These are phyloP conservation scores for Onychomys arenicola DNA, from an alignment of 2,797 vertebrate species.

Conservation along the genomic window DNA sequence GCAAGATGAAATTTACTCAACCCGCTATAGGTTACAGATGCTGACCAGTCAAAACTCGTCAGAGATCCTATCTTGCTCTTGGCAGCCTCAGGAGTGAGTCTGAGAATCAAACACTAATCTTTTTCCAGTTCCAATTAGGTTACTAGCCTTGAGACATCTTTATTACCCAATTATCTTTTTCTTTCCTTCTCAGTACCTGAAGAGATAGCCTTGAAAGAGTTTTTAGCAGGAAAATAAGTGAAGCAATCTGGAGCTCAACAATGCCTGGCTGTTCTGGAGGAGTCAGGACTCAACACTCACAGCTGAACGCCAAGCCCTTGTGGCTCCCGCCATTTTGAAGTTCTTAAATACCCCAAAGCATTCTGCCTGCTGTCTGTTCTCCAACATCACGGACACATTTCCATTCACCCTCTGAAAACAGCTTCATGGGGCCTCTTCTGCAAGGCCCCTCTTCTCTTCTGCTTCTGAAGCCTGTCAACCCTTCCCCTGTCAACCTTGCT, in stretches of 20 bases:
- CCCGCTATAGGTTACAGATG: conserved; percentile 71
- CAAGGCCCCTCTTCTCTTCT: neutral
- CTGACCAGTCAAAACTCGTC: conserved; percentile 78
- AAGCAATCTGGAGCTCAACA: conserved; percentile 65
- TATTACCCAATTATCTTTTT: conserved; percentile 82
- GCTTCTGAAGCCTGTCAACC: neutral
- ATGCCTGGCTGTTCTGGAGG: conserved; percentile 24
- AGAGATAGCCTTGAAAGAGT: conserved; percentile 70
- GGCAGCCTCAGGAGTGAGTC: conserved; percentile 50
- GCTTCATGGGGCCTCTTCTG: neutral
- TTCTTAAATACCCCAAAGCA: neutral
- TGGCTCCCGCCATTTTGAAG: neutral
- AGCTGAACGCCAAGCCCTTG: neutral
- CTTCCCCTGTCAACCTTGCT: neutral
- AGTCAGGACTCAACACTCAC: neutral
- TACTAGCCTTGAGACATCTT: conserved; percentile 82
- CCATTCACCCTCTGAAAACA: neutral
- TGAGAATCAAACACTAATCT: conserved; percentile 80
- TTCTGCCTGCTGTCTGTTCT: neutral
- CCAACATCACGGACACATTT: neutral
- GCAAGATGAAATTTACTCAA: conserved; percentile 65
- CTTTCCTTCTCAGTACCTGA: conserved; percentile 72
- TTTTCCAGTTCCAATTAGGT: conserved; percentile 84
- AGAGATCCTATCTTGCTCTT: conserved; percentile 78
- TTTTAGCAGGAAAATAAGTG: conserved; percentile 66